Percentiles rank a stretch among this genome's conserved stretches.
phyloP scores from a whole-genome alignment of 2,888 invertebrate species.

The Esperia sulphurella region DNA sequence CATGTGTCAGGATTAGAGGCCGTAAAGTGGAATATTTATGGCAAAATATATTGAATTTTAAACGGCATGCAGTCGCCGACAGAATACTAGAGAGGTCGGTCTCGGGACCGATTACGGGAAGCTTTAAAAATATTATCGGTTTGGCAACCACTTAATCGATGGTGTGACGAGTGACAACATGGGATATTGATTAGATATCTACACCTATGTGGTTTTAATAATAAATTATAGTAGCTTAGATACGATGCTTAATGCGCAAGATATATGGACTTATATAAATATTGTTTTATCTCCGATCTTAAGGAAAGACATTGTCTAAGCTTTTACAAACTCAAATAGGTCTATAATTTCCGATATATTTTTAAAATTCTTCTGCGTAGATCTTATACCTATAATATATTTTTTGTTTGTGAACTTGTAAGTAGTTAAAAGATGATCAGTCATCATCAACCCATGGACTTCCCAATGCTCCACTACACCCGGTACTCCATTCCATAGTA shows the following conservation, averaged over 20 bases:
- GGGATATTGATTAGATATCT: slow-evolving; percentile 16
- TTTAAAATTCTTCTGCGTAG: too few species aligned
- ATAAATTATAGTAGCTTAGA: slow-evolving; percentile 8
- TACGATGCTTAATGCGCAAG: slow-evolving; percentile 13
- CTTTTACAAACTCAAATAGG: too few species aligned
- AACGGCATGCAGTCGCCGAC: slow-evolving; percentile 30
- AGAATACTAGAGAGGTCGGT: not conserved
- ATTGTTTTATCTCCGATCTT: too few species aligned
- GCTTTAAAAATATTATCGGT: slow-evolving; percentile 4
- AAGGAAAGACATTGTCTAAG: too few species aligned
- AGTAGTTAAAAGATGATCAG: too few species aligned
- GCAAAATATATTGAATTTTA: slow-evolving; percentile 45
- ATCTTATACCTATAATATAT: too few species aligned
- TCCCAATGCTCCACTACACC: too few species aligned
- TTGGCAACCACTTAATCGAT: slow-evolving; percentile 5
- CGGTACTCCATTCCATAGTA: too few species aligned
- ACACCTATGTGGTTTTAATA: slow-evolving; percentile 27
- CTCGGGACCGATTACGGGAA: slow-evolving; percentile 4
- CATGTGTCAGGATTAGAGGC: slow-evolving; percentile 47
- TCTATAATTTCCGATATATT: too few species aligned
- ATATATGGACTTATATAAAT: too few species aligned
- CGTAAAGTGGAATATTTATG: slow-evolving; percentile 47
- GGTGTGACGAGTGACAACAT: slow-evolving; percentile 7
- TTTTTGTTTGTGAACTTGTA: too few species aligned
- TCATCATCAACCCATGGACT: too few species aligned